A percentile compares a stretch with the other conserved stretches of the same genome.
Evolutionary conservation across 2,113 vertebrate genomes (phyloP).

Genomic region (Xiphorhynchus elegans): DNA sequence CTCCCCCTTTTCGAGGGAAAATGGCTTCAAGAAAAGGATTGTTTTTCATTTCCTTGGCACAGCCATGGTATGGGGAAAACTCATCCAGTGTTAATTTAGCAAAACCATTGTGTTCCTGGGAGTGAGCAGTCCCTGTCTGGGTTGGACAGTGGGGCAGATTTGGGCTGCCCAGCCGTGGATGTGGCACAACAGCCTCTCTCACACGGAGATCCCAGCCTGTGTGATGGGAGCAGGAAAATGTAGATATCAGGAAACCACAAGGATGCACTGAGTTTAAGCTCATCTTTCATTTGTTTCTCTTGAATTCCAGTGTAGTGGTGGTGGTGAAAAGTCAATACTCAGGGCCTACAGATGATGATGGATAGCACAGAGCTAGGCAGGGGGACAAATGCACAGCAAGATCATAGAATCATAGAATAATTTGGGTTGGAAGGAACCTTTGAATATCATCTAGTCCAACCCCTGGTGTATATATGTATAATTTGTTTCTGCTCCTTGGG

Average conservation of each 20-base stretch:
- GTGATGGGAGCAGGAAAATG: neutral
- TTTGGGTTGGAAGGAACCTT: neutral
- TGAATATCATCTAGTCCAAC: neutral
- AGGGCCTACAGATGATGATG: neutral
- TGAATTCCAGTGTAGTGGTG: neutral
- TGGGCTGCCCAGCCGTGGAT: neutral
- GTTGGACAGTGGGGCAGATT: neutral
- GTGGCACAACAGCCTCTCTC: neutral
- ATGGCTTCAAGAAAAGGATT: neutral
- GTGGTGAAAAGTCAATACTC: neutral
- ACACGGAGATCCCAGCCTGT: neutral
- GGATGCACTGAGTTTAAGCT: neutral
- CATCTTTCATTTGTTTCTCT: neutral
- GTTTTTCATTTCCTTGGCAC: neutral
- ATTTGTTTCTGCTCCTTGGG: neutral
- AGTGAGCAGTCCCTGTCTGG: neutral
- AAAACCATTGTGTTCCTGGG: neutral
- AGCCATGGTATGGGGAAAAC: neutral
- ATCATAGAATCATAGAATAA: neutral
- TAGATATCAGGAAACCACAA: neutral
- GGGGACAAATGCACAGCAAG: neutral
- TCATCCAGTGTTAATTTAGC: accelerated
- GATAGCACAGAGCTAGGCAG: neutral
- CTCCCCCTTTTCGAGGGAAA: neutral
- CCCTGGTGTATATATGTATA: neutral